Evolutionary conservation across 2,113 vertebrate species (phyloP), one percentile per base, ranked within the genome.

Genomic region (Aptenodytes forsteri): DNA sequence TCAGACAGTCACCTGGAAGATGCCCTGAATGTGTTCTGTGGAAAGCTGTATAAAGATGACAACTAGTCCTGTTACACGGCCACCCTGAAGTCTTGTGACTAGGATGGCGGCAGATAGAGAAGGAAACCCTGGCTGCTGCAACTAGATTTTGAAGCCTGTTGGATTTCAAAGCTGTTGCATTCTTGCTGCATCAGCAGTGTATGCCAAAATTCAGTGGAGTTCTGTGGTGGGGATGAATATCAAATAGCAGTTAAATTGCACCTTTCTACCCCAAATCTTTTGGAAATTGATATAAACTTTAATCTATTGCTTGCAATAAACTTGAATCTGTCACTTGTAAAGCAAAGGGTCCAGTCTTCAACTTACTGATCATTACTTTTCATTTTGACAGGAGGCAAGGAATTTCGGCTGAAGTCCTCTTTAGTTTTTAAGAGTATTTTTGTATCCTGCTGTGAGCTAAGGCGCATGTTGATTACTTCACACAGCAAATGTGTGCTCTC

Each of bases 51-150:
- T 52, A 13, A 32, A 69, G 18, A 19, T 55, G 55, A 34, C 40
- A 73, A 5, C 26, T 0, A 0, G 12, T 81, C 18, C 22, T 71
- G 9, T 71, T 88, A 75, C 15, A 22, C 2, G 5, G 32, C 21
- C 19, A 30, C 27, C 21, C 4, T 62, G 70, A 49, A 83, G 21
- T 27, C 61, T 66, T 76, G 44, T 71, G 26, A 17, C 27, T 50
- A 13, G 66, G 29, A 6, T 62, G 36, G 2, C 4, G 38, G 19
- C 17, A 55, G 61, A 58, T 52, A 34, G 32, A 30, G 22, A 79
- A 58, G 47, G 61, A 78, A 70, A 17, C 17, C 11, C 13, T 61
- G 27, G 6, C 52, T 72, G n/a, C 49, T 64, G 12, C 58, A 64
- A 20, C 13, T 72, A 23, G 5, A 38, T 73, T 82, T 85, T 83